phyloP scores from a whole-genome alignment of 2,113 vertebrate species.

The Aptenodytes forsteri region DNA sequence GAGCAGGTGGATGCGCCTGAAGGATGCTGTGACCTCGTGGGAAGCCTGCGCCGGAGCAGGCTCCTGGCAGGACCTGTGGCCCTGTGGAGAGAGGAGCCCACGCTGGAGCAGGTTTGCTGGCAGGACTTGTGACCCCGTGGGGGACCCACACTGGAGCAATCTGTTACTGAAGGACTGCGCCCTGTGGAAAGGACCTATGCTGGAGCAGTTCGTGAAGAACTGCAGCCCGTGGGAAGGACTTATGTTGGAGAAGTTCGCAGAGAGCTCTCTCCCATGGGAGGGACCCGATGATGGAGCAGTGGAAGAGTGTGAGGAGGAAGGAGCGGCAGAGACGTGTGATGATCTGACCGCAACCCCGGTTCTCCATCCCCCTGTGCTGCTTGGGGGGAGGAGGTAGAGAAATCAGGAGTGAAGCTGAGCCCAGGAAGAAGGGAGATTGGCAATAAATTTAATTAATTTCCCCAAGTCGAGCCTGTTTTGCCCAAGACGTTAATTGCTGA shows the following conservation, averaged over 20 bases:
- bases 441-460: not conserved
- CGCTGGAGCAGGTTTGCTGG: not conserved
- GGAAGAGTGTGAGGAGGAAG: not conserved
- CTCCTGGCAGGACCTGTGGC: not conserved
- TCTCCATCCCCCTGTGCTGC: not conserved
- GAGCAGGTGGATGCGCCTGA: not conserved
- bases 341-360: not conserved
- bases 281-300: too few species aligned
- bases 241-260: not conserved
- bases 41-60: fast-evolving
- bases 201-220: not conserved
- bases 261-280: not conserved
- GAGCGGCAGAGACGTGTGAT: not conserved
- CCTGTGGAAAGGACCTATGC: too few species aligned
- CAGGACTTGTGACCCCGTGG: not conserved
- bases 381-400: not conserved
- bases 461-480: not conserved
- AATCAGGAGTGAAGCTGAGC: not conserved
- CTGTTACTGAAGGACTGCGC: not conserved
- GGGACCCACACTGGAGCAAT: not conserved
- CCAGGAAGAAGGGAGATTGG: not conserved
- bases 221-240: not conserved
- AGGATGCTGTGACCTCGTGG: not conserved
- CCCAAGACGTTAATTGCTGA: too few species aligned
- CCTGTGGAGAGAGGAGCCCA: not conserved